Evolutionary conservation across 1,140 invertebrate genomes (phyloP).

Genomic region (Galleria mellonella): DNA sequence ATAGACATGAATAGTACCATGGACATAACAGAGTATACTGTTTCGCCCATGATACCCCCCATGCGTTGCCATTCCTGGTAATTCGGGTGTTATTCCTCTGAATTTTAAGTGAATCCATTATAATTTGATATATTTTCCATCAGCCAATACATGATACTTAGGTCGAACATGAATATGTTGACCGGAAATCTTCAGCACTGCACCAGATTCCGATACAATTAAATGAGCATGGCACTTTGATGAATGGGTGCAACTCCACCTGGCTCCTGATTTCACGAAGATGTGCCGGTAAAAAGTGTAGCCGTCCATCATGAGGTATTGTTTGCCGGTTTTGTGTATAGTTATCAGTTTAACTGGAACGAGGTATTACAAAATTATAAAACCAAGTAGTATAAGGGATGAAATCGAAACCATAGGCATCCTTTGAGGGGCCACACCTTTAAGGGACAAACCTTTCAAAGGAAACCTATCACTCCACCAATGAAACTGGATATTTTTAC

Average conservation of each 20-base stretch:
- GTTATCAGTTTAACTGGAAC: slow-evolving; percentile 11
- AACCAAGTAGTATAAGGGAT: too few relatives aligned
- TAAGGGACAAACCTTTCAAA: too few relatives aligned
- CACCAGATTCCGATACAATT: not conserved
- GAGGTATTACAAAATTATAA: not conserved
- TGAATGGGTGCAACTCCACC: slow-evolving; percentile 13
- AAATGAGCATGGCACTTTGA: slow-evolving; percentile 5
- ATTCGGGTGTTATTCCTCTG: too few relatives aligned
- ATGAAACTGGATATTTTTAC: too few relatives aligned
- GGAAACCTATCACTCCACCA: too few relatives aligned
- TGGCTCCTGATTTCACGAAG: not conserved
- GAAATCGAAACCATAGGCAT: too few relatives aligned
- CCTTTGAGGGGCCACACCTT: too few relatives aligned
- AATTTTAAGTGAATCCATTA: too few relatives aligned
- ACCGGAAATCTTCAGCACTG: not conserved
- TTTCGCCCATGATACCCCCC: too few relatives aligned
- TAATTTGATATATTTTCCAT: slow-evolving; percentile 4
- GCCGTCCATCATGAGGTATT: slow-evolving; percentile 15
- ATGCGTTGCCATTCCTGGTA: too few relatives aligned
- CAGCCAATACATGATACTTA: not conserved
- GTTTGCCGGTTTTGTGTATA: slow-evolving; percentile 10
- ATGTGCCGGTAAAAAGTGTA: slow-evolving; percentile 15
- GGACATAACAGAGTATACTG: too few relatives aligned
- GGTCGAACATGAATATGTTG: not conserved
- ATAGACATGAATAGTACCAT: too few relatives aligned